A percentile compares a stretch with the other conserved stretches of the same genome.
phyloP scores from a whole-genome alignment of 2,888 invertebrate genomes.

The Cryptus armator region DNA sequence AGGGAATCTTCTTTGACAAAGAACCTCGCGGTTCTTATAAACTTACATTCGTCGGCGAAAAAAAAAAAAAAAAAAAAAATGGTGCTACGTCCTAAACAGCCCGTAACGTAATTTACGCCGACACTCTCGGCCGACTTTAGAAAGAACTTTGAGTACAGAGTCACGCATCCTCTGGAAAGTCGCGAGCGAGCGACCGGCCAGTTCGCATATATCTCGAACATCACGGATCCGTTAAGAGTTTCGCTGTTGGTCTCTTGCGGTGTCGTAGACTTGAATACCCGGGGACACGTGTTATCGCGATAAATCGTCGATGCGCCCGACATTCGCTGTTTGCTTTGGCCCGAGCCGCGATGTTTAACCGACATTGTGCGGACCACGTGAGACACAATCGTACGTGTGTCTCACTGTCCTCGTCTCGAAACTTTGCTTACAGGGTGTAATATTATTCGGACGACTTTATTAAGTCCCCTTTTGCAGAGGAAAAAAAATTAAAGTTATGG shows the following conservation, averaged over 20 bases:
- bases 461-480: no score
- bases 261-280: conserved; percentile 41
- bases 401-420: conserved; percentile 35
- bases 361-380: conserved; percentile 67
- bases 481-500: no score
- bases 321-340: conserved; percentile 82
- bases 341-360: conserved; percentile 60
- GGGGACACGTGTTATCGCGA: conserved; percentile 82
- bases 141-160: conserved; percentile 62
- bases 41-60: conserved; percentile 22
- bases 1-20: conserved; percentile 47
- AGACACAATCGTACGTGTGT: conserved; percentile 71
- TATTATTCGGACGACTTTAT: conserved; percentile 9
- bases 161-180: conserved; percentile 66
- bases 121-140: conserved; percentile 67
- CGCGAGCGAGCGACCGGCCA: conserved; percentile 32
- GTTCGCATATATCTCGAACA: conserved; percentile 53
- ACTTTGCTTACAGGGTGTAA: conserved; percentile 17
- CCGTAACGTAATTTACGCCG: conserved; percentile 70
- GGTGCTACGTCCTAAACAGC: conserved; percentile 53
- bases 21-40: conserved; percentile 25
- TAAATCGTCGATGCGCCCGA: conserved; percentile 83
- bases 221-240: conserved; percentile 24
- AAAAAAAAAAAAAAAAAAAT: conserved; percentile 37
- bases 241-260: conserved; percentile 37